Percentiles rank a stretch among this genome's conserved stretches.
These are phyloP conservation scores for Macropus fuliginosus DNA, from an alignment of 2,797 vertebrate species.

Conservation along the genomic window DNA sequence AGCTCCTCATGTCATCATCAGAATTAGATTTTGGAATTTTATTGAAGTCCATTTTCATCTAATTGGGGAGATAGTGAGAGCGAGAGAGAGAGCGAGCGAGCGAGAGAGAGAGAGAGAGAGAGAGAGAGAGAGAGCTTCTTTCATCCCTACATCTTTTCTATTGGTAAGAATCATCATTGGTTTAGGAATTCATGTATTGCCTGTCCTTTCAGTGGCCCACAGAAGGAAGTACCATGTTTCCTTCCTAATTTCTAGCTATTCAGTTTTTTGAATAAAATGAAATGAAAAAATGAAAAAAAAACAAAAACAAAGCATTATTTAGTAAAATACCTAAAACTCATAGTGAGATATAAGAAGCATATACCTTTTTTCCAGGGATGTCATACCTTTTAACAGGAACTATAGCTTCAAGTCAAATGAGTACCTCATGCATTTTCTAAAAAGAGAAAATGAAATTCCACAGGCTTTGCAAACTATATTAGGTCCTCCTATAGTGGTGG, in stretches of 20 bases:
- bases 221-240: neutral
- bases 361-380: neutral
- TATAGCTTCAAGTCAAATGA: neutral
- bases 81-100: too few species aligned
- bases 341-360: neutral
- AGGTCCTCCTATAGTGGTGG: neutral
- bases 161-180: neutral
- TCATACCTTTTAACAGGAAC: neutral
- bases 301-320: neutral
- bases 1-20: neutral
- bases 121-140: neutral
- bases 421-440: neutral
- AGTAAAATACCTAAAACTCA: neutral
- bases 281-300: too few species aligned
- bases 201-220: neutral
- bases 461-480: neutral
- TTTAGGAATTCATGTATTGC: too few species aligned
- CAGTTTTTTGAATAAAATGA: neutral
- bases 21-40: neutral
- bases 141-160: neutral
- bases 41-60: neutral
- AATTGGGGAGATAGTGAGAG: neutral
- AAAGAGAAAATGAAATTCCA: neutral
- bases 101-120: neutral
- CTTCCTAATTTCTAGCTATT: neutral